phyloP scores from a whole-genome alignment of 2,113 vertebrate genomes.

The Brachyistius frenatus region DNA sequence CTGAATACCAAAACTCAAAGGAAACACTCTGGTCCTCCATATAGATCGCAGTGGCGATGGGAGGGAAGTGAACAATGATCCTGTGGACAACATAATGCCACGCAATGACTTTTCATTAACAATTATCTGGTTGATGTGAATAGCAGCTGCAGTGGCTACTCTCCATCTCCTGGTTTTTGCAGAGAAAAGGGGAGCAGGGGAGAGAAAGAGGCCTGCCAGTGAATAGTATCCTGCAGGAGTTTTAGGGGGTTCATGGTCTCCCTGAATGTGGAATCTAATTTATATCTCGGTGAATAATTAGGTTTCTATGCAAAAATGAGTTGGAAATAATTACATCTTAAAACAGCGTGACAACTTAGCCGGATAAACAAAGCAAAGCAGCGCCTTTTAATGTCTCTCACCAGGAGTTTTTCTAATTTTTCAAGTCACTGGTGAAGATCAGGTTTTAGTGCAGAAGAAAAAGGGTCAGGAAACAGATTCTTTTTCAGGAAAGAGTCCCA shows the following conservation, averaged over 20 bases:
- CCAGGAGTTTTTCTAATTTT: constrained; percentile 42
- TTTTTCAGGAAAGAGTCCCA: background rate
- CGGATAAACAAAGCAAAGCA: constrained; percentile 64
- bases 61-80: constrained; percentile 98
- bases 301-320: constrained; percentile 86
- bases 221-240: constrained; percentile 77
- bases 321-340: constrained; percentile 74
- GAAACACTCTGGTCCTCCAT: constrained; percentile 97
- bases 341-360: constrained; percentile 67
- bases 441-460: constrained; percentile 1
- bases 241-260: constrained; percentile 67
- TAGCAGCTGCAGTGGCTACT: constrained; percentile 99
- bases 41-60: constrained; percentile 97
- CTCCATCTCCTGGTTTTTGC: constrained; percentile 82
- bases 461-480: constrained; percentile 5
- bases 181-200: constrained; percentile 64
- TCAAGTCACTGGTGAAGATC: constrained; percentile 21
- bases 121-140: constrained; percentile 99
- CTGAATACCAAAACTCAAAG: constrained; percentile 99
- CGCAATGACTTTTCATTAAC: constrained; percentile 99
- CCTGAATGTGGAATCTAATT: constrained; percentile 85
- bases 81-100: constrained; percentile 97
- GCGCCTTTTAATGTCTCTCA: constrained; percentile 36
- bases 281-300: constrained; percentile 86
- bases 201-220: constrained; percentile 62